Percentiles rank a stretch among this genome's conserved stretches.
Conservation (phyloP, 2,113 vertebrate species). For the Antechinus stuartii region DNA sequence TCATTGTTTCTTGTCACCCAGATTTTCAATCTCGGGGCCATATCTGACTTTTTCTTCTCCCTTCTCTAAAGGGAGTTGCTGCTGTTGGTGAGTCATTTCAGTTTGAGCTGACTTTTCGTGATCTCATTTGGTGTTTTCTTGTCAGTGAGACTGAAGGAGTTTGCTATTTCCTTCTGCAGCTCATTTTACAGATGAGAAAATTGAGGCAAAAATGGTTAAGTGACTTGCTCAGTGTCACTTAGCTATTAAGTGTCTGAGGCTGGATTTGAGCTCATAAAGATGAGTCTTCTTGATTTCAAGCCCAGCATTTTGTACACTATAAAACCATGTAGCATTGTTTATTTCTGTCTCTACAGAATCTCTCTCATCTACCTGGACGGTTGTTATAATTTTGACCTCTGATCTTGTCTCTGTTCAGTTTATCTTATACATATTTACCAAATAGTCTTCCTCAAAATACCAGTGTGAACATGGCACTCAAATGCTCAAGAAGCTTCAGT, state of each 20-base stretch:
- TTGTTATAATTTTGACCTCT: too few species aligned
- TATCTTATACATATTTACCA: too few species aligned
- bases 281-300: not conserved
- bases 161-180: not conserved
- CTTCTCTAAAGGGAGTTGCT: not conserved
- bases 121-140: not conserved
- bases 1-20: not conserved
- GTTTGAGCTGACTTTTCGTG: not conserved
- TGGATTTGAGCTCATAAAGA: not conserved
- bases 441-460: too few species aligned
- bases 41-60: not conserved
- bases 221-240: not conserved
- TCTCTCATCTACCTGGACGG: too few species aligned
- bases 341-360: too few species aligned
- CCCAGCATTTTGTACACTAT: too few species aligned
- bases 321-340: too few species aligned
- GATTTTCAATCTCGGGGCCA: not conserved
- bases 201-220: not conserved
- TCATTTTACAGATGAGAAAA: not conserved
- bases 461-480: too few species aligned
- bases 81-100: not conserved
- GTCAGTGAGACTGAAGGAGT: not conserved
- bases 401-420: too few species aligned
- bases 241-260: not conserved
- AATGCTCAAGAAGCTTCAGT: too few species aligned